phyloP scores from a whole-genome alignment of 2,888 invertebrate species.

The Nomada ferruginata region DNA sequence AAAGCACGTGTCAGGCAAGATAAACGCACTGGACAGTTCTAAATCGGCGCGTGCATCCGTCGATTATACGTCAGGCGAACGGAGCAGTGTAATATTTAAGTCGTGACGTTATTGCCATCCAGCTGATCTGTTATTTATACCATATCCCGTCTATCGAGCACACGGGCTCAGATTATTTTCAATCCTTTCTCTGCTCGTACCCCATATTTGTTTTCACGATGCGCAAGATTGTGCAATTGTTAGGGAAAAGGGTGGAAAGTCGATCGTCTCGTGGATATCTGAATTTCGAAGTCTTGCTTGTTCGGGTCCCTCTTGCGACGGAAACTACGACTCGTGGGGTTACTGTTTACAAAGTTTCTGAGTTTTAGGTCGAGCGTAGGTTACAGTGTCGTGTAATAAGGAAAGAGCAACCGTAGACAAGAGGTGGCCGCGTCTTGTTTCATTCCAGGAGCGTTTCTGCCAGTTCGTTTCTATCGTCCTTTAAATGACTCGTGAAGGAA shows the following conservation, averaged over 20 bases:
- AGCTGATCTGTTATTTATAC: constrained; percentile 51
- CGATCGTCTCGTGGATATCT: no score
- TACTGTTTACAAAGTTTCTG: not conserved
- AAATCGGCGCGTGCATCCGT: constrained; percentile 7
- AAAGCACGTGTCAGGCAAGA: constrained; percentile 34
- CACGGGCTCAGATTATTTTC: not conserved
- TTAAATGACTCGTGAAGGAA: constrained; percentile 9
- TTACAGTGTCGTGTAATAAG: not conserved
- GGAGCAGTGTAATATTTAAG: constrained; percentile 75
- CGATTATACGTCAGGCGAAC: constrained; percentile 73
- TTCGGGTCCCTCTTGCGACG: no score
- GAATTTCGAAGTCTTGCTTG: no score
- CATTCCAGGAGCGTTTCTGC: constrained; percentile 1
- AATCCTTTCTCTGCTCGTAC: no score
- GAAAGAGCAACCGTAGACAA: no score
- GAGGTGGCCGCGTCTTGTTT: not conserved
- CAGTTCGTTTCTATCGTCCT: no score
- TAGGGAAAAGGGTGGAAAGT: no score
- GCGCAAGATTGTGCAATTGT: no score
- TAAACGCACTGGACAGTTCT: constrained; percentile 20
- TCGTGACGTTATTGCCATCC: constrained; percentile 33
- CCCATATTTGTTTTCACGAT: no score
- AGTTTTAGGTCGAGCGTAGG: not conserved
- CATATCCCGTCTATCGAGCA: not conserved
- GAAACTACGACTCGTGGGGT: not conserved